Conservation (phyloP, 2,113 vertebrate genomes). For the Pterophyllum scalare region DNA sequence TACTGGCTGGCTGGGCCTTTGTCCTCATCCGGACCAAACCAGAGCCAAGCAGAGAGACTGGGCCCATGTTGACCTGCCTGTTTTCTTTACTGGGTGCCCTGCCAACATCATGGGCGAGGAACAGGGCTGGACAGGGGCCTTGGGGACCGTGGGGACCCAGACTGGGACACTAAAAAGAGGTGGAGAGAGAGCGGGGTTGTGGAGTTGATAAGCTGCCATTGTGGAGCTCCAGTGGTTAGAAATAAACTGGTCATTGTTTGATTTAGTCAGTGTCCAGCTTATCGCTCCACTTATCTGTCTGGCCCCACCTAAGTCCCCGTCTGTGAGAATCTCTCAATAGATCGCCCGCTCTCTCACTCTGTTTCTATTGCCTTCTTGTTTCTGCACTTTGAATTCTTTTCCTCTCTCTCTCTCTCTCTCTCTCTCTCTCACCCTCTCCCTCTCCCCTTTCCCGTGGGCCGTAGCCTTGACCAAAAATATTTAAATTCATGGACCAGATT, state of each 20-base stretch:
- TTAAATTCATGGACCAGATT: slow-evolving; percentile 63
- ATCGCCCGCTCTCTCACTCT: slow-evolving; percentile 10
- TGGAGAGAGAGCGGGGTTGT: slow-evolving; percentile 3
- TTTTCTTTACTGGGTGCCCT: slow-evolving; percentile 63
- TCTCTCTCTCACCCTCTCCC: not conserved
- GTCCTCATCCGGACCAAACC: slow-evolving; percentile 70
- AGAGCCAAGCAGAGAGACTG: slow-evolving; percentile 67
- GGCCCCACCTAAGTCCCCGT: slow-evolving; percentile 36
- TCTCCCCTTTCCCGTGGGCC: not conserved
- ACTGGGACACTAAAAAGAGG: slow-evolving; percentile 32
- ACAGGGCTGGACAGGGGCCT: slow-evolving; percentile 34
- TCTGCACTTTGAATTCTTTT: slow-evolving; percentile 12
- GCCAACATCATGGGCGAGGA: slow-evolving; percentile 64
- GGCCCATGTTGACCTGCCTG: slow-evolving; percentile 52
- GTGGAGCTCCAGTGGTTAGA: slow-evolving; percentile 74
- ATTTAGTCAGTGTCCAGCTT: slow-evolving; percentile 73
- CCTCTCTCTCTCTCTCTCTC: not conserved
- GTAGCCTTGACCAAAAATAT: slow-evolving; percentile 50
- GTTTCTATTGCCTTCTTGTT: slow-evolving; percentile 9
- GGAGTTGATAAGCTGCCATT: slow-evolving; percentile 66
- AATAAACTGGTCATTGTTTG: slow-evolving; percentile 78
- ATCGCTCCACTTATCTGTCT: slow-evolving; percentile 77
- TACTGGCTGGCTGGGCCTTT: slow-evolving; percentile 70
- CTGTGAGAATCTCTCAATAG: slow-evolving; percentile 70
- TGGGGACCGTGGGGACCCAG: slow-evolving; percentile 38